Conservation (phyloP, 2,888 invertebrate species). For the Hymenopus coronatus region DNA sequence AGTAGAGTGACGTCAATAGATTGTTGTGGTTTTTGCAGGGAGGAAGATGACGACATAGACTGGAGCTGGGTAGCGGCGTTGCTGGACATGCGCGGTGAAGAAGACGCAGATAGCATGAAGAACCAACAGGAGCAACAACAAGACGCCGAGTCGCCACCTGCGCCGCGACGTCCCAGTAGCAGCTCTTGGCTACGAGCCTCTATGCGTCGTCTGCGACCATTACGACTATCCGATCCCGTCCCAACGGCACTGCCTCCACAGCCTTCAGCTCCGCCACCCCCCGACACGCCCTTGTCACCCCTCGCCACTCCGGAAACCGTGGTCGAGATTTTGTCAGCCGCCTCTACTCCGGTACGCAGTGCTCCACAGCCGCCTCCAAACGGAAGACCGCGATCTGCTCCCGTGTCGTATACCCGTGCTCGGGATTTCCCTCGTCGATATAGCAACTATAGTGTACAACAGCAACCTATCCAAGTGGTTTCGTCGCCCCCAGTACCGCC, state of each 20-base stretch:
- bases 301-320: conserved; percentile 5
- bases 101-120: not conserved
- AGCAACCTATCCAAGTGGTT: not conserved
- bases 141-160: conserved; percentile 38
- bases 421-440: conserved; percentile 22
- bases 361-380: conserved; percentile 39
- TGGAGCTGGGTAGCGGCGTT: conserved; percentile 46
- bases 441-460: conserved; percentile 1
- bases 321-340: conserved; percentile 1
- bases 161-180: conserved; percentile 18
- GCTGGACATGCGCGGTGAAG: conserved; percentile 40
- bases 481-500: conserved; percentile 2
- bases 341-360: not conserved
- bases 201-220: conserved; percentile 55
- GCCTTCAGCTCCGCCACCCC: not conserved
- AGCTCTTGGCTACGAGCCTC: conserved; percentile 53
- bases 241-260: conserved; percentile 35
- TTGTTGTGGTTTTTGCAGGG: not conserved
- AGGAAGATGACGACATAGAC: conserved; percentile 41
- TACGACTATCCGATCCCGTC: conserved; percentile 48
- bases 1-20: not conserved
- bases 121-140: conserved; percentile 21
- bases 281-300: conserved; percentile 16
- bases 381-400: not conserved
- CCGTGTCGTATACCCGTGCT: conserved; percentile 32